Base-by-base conservation (phyloP, 1,140 invertebrate species). In the Rhyzopertha dominica region DNA sequence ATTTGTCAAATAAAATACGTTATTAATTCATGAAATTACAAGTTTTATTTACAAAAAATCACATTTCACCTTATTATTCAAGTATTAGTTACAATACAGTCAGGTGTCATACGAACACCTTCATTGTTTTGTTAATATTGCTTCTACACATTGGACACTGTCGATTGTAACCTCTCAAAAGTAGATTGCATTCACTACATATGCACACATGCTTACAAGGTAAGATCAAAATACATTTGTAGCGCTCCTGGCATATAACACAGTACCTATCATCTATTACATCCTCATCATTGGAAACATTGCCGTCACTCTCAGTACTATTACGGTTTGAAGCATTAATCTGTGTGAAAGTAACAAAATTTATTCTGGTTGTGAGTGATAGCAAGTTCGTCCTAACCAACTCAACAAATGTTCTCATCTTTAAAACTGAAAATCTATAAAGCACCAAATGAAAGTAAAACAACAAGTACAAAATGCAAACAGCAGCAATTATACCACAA, bases 191-290 rank as follows among this genome's bases (percentile, higher is more conserved):
- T 41, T 53, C 47, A n/a, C n/a, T 19, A 36, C 56, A 58, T 18
- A 53, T 29, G 30, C 56, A 58, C 20, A 58, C 14, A 45, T 58
- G 56, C 37, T 32, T 53, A 25, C 56, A 58, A 10, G 53, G 53
- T 17, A 58, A 32, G 12, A 58, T 31, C 23, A 58, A 25, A 23
- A 58, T 36, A 43, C 53, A 58, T 37, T 55, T 55, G 2, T 5
- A 29, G n/a, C 35, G 20, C 29, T 58, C 56, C 32, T 55, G 49
- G 19, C 56, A 58, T 20, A 55, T 47, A 4, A 58, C 47, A 50
- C 56, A 58, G 23, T n/a, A 47, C 18, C 20, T 44, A 13, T 54
- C 51, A 20, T 48, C 35, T 12, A 8, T 22, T 30, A 12, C 14
- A 9, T 37, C 39, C 10, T 20, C 23, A 22, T 49, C 43, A 10